These are phyloP conservation scores for Phylloscopus whistleri DNA, from an alignment of 2,113 vertebrate species.

Conservation along the genomic window DNA sequence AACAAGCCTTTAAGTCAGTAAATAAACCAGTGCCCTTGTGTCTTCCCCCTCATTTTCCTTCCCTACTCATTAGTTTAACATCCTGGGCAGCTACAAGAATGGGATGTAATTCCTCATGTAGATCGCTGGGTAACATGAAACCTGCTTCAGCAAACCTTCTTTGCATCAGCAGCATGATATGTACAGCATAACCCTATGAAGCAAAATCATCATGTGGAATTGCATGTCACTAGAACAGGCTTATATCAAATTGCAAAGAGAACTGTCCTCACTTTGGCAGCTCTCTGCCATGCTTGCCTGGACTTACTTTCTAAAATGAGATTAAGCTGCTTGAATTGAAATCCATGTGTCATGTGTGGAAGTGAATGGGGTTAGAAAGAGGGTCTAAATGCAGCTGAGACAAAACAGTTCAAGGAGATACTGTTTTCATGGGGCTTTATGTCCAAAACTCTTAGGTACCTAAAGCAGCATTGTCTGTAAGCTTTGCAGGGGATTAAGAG, in stretches of 20 bases:
- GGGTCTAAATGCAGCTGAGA: neutral
- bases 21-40: neutral
- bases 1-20: neutral
- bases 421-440: neutral
- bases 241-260: neutral
- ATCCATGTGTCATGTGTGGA: neutral
- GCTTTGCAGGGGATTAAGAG: neutral
- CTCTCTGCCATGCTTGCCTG: neutral
- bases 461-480: neutral
- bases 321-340: slow-evolving; percentile 21
- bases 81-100: slow-evolving; percentile 31
- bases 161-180: neutral
- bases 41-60: slow-evolving; percentile 35
- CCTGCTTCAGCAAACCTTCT: neutral
- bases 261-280: neutral
- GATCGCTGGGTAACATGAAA: neutral
- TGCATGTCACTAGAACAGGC: neutral
- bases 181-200: neutral
- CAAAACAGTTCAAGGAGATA: neutral
- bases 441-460: neutral
- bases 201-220: neutral
- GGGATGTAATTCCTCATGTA: neutral
- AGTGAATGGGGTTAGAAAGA: neutral
- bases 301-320: neutral
- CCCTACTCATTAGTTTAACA: slow-evolving; percentile 19